Conservation (phyloP, 2,113 vertebrate species). For the Plecotus auritus region DNA sequence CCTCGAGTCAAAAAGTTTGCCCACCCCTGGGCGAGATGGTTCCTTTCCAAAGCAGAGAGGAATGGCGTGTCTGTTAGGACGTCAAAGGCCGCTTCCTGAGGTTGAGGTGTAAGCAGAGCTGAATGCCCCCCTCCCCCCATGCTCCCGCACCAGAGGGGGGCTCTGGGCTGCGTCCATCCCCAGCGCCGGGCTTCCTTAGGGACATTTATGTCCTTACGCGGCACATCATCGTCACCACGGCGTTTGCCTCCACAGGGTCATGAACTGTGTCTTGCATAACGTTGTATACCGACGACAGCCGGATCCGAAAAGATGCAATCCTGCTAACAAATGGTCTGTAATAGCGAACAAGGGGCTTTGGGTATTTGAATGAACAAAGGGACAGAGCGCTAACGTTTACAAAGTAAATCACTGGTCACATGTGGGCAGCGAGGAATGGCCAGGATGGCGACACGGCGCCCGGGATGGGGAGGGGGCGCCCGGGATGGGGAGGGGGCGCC, state of each 20-base stretch:
- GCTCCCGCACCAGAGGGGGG: not conserved
- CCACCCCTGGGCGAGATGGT: too few relatives aligned
- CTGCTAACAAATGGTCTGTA: constrained; percentile 13
- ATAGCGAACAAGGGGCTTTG: not conserved
- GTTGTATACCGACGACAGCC: not conserved
- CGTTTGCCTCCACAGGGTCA: constrained; percentile 6
- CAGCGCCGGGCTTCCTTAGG: not conserved
- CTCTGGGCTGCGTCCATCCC: constrained; percentile 2
- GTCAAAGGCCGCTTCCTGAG: not conserved
- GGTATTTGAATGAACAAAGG: not conserved
- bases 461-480: too few relatives aligned
- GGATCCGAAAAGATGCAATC: not conserved
- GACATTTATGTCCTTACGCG: constrained; percentile 37
- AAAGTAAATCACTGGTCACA: not conserved
- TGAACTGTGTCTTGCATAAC: constrained; percentile 5
- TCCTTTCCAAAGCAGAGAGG: not conserved
- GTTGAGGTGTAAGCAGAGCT: constrained; percentile 16
- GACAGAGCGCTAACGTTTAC: not conserved
- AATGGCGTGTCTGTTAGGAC: not conserved
- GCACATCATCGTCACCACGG: not conserved
- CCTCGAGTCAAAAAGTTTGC: too few relatives aligned
- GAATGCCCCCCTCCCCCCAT: not conserved
- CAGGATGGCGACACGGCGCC: rapidly evolving
- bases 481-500: too few relatives aligned
- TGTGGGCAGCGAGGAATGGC: not conserved